Evolutionary conservation across 2,113 vertebrate genomes (phyloP).

Genomic region (Heteronetta atricapilla): DNA sequence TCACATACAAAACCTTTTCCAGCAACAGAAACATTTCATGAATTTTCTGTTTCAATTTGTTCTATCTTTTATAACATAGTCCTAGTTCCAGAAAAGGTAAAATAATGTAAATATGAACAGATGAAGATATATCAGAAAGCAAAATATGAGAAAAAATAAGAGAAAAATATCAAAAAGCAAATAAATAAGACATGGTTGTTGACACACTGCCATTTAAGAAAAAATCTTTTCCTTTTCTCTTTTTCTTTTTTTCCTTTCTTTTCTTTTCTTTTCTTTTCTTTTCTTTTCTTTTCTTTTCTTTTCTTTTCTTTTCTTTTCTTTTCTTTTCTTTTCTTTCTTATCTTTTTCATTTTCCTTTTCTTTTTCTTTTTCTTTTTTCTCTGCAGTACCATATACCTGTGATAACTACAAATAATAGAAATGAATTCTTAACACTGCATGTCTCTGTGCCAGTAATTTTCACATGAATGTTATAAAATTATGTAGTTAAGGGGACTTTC

Average conservation of each 20-base stretch:
- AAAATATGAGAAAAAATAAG: not conserved
- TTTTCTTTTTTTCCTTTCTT: not conserved
- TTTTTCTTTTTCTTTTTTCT: not conserved
- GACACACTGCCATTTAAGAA: not conserved
- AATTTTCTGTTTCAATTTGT: not conserved
- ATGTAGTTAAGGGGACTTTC: not conserved
- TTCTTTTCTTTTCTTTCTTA: rapidly evolving
- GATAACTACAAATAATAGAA: not conserved
- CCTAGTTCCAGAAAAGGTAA: not conserved
- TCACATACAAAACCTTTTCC: not conserved
- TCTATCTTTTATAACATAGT: not conserved
- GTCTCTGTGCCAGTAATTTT: not conserved
- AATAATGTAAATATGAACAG: not conserved
- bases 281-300: not conserved
- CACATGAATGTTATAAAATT: not conserved
- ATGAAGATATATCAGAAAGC: not conserved
- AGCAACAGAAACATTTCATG: not conserved
- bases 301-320: not conserved
- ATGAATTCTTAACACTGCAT: not conserved
- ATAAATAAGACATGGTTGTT: not conserved
- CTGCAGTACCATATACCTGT: not conserved
- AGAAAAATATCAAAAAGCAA: not conserved
- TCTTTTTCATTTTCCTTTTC: not conserved
- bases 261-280: not conserved
- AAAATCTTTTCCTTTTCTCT: no score